Evolutionary conservation across 53 echinoderm and acorn worm species (phyloP).

Genomic region (Antedon mediterranea): DNA sequence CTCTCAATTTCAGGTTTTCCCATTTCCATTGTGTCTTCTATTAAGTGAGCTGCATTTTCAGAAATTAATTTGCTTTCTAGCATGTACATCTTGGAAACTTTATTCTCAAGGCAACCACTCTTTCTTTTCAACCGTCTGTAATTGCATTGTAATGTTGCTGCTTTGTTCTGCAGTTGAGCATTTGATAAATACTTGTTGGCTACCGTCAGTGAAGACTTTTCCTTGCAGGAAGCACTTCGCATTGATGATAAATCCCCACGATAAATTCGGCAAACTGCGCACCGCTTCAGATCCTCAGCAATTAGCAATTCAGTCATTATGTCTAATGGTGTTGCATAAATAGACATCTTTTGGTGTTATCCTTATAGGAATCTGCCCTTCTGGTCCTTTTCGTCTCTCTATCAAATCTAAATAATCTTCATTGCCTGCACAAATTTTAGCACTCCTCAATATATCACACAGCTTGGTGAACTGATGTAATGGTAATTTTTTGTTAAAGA

Average conservation of each 20-base stretch:
- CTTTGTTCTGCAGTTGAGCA: no score
- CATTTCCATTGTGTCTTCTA: no score
- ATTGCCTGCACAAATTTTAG: constrained; percentile 13
- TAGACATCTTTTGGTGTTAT: constrained; percentile 14
- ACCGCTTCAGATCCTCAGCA: background rate
- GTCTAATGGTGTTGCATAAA: constrained; percentile 4
- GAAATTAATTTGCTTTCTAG: no score
- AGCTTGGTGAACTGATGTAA: background rate
- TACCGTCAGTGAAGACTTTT: no score
- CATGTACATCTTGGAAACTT: no score
- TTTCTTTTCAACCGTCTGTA: no score
- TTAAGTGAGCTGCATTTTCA: no score
- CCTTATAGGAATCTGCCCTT: constrained; percentile 12
- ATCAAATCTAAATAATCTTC: constrained; percentile 6
- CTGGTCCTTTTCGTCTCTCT: background rate
- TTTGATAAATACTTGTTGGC: no score
- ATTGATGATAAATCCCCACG: background rate
- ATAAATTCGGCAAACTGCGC: background rate
- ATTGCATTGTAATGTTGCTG: no score
- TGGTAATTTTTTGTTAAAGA: background rate
- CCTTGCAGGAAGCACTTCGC: no score
- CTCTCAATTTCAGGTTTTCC: no score
- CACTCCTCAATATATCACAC: background rate
- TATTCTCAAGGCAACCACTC: no score
- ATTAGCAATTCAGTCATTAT: constrained; percentile 4